These are phyloP conservation scores for Calephelis nemesis DNA, from an alignment of 1,140 invertebrate genomes.

Conservation along the genomic window DNA sequence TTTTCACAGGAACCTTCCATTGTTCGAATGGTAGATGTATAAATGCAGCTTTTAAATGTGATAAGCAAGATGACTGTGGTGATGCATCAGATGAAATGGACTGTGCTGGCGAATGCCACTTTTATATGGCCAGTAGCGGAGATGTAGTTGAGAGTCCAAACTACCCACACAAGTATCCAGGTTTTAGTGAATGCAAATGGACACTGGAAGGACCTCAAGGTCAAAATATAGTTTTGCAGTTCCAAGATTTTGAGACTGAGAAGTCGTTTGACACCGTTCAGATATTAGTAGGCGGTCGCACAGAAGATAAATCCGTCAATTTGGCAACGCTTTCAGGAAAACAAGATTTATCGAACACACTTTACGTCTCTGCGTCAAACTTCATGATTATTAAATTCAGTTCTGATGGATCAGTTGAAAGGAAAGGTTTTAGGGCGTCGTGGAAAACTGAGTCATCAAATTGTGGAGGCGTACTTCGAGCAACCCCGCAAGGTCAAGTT, in stretches of 20 bases:
- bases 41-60: constrained; percentile 93
- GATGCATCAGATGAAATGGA: constrained; percentile 95
- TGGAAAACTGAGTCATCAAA: constrained; percentile 96
- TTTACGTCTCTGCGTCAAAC: constrained; percentile 96
- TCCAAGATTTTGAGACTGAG: constrained; percentile 98
- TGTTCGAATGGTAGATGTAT: constrained; percentile 96
- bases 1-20: constrained; percentile 87
- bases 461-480: constrained; percentile 91
- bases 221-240: constrained; percentile 95
- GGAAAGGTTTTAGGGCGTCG: constrained; percentile 94
- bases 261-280: constrained; percentile 97
- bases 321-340: constrained; percentile 95
- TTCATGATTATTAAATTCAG: constrained; percentile 99
- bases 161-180: constrained; percentile 94
- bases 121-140: constrained; percentile 95
- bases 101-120: constrained; percentile 92
- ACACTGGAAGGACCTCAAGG: constrained; percentile 97
- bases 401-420: constrained; percentile 95
- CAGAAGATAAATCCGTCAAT: constrained; percentile 95
- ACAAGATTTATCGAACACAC: constrained; percentile 88
- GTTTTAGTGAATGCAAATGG: constrained; percentile 97
- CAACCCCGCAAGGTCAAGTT: constrained; percentile 89
- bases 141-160: constrained; percentile 96
- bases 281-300: constrained; percentile 95
- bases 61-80: constrained; percentile 95